These are phyloP conservation scores for Bubo scandiacus DNA, from an alignment of 2,113 vertebrate species.

Conservation along the genomic window DNA sequence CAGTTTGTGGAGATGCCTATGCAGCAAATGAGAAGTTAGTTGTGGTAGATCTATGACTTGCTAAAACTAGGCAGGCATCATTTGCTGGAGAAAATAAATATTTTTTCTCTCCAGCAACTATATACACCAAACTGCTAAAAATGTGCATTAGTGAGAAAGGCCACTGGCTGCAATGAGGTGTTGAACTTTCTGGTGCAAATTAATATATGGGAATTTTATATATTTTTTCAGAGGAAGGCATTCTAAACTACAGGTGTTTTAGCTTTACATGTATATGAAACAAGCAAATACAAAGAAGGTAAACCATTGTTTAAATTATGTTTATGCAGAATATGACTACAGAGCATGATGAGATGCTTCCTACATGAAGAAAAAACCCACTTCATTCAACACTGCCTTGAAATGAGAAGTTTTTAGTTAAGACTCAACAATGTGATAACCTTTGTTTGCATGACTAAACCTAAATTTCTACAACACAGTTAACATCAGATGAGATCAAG, in stretches of 20 bases:
- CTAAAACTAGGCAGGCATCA: not conserved
- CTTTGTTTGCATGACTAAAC: not conserved
- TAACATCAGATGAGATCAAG: not conserved
- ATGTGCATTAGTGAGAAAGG: not conserved
- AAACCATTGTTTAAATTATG: not conserved
- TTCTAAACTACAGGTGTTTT: not conserved
- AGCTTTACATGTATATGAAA: not conserved
- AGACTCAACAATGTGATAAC: not conserved
- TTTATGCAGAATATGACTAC: not conserved
- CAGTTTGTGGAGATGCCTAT: not conserved
- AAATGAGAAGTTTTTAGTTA: not conserved
- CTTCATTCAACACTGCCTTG: not conserved
- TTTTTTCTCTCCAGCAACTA: not conserved
- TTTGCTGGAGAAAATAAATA: not conserved
- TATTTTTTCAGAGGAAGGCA: not conserved
- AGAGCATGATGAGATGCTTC: not conserved
- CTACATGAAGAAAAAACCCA: not conserved
- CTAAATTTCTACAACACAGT: not conserved
- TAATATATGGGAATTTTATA: not conserved
- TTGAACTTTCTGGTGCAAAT: not conserved
- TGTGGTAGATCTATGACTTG: not conserved
- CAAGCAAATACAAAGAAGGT: not conserved
- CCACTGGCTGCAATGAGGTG: not conserved
- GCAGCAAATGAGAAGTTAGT: not conserved
- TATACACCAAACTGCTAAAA: not conserved